Conservation (phyloP, 2,797 vertebrate species). For the Bucorvus abyssinicus region DNA sequence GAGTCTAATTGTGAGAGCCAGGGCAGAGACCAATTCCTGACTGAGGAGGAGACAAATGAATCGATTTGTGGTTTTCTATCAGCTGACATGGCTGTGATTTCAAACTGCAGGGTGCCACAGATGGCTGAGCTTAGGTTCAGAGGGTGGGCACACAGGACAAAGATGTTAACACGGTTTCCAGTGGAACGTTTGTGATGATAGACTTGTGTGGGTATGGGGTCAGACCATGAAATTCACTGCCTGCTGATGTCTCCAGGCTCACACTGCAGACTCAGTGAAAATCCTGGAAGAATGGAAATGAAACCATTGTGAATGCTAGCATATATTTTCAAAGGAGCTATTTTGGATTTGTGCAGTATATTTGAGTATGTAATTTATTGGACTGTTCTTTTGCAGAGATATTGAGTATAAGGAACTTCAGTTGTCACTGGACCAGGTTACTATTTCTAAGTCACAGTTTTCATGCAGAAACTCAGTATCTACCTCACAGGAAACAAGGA, state of each 20-base stretch:
- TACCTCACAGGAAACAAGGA: constrained; percentile 85
- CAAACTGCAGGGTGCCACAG: not conserved
- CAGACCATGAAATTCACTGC: not conserved
- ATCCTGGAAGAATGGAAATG: not conserved
- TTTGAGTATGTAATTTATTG: not conserved
- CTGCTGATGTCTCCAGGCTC: not conserved
- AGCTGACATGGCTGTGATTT: not conserved
- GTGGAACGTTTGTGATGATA: not conserved
- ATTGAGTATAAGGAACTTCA: constrained; percentile 89
- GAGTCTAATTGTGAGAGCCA: not conserved
- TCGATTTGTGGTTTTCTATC: not conserved
- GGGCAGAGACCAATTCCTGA: not conserved
- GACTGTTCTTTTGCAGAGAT: constrained; percentile 78
- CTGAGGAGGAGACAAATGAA: not conserved
- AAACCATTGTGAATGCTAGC: not conserved
- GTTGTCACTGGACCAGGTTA: constrained; percentile 88
- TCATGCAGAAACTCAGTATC: constrained; percentile 80
- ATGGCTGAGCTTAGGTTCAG: not conserved
- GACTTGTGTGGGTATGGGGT: fast-evolving
- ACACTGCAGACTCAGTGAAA: not conserved
- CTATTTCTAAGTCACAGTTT: constrained; percentile 76
- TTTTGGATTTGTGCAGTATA: not conserved
- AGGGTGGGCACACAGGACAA: not conserved
- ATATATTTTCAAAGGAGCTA: not conserved
- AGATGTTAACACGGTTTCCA: not conserved